Evolutionary conservation across 2,113 vertebrate species (phyloP), one percentile per base, ranked within the genome.

Genomic region (Pseudopodoces humilis): DNA sequence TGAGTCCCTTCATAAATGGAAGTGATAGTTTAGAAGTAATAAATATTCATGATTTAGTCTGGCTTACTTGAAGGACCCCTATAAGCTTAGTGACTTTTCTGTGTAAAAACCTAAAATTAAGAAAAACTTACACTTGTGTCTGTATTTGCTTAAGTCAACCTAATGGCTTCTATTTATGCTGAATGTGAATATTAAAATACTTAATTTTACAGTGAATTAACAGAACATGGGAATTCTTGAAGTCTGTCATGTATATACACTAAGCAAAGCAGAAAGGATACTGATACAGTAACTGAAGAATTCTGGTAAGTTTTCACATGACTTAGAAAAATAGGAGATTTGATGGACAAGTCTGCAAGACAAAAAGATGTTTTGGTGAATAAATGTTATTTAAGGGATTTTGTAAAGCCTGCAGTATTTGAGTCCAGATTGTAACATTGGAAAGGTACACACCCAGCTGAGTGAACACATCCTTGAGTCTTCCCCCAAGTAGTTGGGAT

Each of bases 371-470:
- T 28, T 50, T 46, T 67, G 22, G 22, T 67, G 56, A 62, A 71
- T 15, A 50, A 67, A 41, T 1, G 0, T 35, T 24, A 56, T 1
- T 14, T 3, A 74, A 28, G 5, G 15, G 39, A n/a, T 60, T 72
- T 72, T 81, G 44, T 43, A 58, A 91, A 68, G 21, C 15, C 11
- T 20, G 15, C n/a, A 63, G 44, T 35, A 67, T 53, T 70, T 79
- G 46, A 75, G 25, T 49, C 19, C 35, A 68, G n/a, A n/a, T 4
- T 47, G 52, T 35, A 18, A 41, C 41, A 62, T 2, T 60, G 35
- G 22, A 28, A 67, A 68, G 68, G 13, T 3, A 47, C 17, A 67
- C 15, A 55, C 3, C 11, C 31, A 41, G 7, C 13, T 27, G 35
- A 55, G 13, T 5, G 60, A 5, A 30, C 7, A 5, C 13, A 30